These are phyloP conservation scores for Acarapis woodi DNA, from an alignment of 1,140 invertebrate genomes.

Conservation along the genomic window DNA sequence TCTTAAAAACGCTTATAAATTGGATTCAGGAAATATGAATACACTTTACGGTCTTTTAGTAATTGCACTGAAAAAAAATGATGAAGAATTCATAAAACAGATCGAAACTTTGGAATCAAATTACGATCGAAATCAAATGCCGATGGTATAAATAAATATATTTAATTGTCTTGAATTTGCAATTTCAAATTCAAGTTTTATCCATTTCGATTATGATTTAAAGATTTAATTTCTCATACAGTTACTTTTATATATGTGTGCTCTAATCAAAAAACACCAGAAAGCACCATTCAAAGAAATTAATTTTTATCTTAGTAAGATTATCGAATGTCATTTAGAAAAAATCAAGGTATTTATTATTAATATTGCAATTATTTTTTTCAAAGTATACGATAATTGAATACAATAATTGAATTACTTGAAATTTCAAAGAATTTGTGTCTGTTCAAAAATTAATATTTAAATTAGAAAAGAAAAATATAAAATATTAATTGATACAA, in stretches of 20 bases:
- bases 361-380: no score
- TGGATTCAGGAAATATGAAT: conserved; percentile 46
- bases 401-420: no score
- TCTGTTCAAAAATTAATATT: no score
- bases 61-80: conserved; percentile 34
- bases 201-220: not conserved
- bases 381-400: no score
- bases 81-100: conserved; percentile 36
- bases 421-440: no score
- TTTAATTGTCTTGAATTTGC: no score
- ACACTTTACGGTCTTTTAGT: conserved; percentile 38
- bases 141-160: no score
- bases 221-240: conserved; percentile 16
- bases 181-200: no score
- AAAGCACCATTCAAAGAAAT: conserved; percentile 16
- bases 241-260: conserved; percentile 20
- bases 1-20: conserved; percentile 42
- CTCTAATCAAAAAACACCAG: conserved; percentile 16
- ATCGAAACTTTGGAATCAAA: conserved; percentile 51
- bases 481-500: no score
- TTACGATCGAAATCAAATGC: no score
- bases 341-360: conserved; percentile 19
- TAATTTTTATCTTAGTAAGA: conserved; percentile 30
- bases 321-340: conserved; percentile 32
- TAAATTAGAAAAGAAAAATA: no score